These are phyloP conservation scores for Cryptotermes secundus DNA, from an alignment of 1,140 invertebrate species.

Conservation along the genomic window DNA sequence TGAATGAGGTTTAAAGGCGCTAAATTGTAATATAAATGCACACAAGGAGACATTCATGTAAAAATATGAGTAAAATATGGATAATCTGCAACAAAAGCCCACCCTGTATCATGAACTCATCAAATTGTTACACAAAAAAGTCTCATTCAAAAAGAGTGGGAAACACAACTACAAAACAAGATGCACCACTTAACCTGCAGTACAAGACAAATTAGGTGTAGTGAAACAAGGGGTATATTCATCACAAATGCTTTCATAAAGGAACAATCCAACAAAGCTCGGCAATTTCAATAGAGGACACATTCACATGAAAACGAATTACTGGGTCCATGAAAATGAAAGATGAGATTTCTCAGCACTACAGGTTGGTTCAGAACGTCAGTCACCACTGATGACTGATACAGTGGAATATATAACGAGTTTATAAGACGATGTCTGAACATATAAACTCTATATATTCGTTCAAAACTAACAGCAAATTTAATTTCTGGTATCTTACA, in stretches of 20 bases:
- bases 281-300: not conserved
- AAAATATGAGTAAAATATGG: not conserved
- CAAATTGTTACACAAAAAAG: not conserved
- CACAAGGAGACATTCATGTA: too few relatives aligned
- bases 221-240: not conserved
- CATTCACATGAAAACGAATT: not conserved
- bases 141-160: not conserved
- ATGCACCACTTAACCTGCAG: not conserved
- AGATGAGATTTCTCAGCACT: not conserved
- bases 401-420: too few relatives aligned
- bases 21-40: too few relatives aligned
- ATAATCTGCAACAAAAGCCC: not conserved
- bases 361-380: not conserved
- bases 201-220: not conserved
- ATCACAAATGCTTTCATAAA: not conserved
- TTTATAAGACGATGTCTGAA: too few relatives aligned
- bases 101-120: not conserved
- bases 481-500: too few relatives aligned
- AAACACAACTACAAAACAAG: not conserved
- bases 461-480: too few relatives aligned
- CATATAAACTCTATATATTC: too few relatives aligned
- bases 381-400: not conserved
- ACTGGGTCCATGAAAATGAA: not conserved
- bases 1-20: too few relatives aligned
- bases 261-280: not conserved